These are phyloP conservation scores for Onthophagus taurus DNA, from an alignment of 1,140 invertebrate species.

Conservation along the genomic window DNA sequence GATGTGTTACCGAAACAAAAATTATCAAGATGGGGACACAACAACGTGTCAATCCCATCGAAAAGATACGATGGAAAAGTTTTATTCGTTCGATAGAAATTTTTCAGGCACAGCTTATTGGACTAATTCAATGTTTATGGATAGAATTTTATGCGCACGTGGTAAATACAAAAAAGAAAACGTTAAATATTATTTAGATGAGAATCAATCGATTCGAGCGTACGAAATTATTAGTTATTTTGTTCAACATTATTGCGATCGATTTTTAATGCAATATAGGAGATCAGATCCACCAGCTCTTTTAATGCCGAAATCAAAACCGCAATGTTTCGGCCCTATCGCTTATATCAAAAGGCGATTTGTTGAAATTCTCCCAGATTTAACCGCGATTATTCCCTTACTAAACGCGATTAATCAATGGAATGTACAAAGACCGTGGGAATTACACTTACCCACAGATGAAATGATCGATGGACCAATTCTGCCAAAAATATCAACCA, in stretches of 20 bases:
- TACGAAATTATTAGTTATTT: slow-evolving; percentile 1
- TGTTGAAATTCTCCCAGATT: neutral
- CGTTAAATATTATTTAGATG: slow-evolving; percentile 2
- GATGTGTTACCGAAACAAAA: slow-evolving; percentile 1
- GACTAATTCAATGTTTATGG: neutral
- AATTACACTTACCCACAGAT: neutral
- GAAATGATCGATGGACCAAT: no score
- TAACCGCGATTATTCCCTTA: neutral
- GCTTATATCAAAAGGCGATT: neutral
- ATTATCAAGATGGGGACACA: neutral
- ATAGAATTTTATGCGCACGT: slow-evolving; percentile 1
- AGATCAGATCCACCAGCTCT: slow-evolving; percentile 2
- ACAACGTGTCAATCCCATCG: neutral
- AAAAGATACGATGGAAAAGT: neutral
- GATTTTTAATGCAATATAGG: slow-evolving; percentile 9
- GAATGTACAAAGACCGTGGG: neutral
- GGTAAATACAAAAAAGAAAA: neutral
- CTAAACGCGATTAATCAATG: neutral
- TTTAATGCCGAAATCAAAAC: neutral
- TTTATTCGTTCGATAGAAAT: slow-evolving; percentile 5
- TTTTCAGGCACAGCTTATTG: slow-evolving; percentile 3
- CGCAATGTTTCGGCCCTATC: neutral
- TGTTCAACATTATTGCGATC: neutral
- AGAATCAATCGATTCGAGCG: slow-evolving; percentile 1
- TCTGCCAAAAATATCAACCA: no score